These are phyloP conservation scores for Aviceda subcristata DNA, from an alignment of 2,113 vertebrate species.

Conservation along the genomic window DNA sequence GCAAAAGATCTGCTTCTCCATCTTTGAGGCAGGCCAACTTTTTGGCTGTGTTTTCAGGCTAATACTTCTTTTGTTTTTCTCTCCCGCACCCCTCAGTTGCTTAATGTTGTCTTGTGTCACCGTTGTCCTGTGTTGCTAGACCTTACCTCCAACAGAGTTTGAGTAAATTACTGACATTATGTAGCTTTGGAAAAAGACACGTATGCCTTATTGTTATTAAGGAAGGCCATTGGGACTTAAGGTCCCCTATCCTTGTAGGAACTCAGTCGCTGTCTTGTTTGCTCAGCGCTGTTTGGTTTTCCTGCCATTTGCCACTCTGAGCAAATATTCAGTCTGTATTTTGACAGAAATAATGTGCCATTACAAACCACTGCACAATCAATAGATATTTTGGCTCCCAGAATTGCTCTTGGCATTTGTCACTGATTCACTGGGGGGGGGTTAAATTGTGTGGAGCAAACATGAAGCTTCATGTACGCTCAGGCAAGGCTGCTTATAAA, in stretches of 20 bases:
- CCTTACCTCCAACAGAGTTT: background rate
- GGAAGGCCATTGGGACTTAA: background rate
- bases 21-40: background rate
- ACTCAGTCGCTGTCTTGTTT: background rate
- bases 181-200: background rate
- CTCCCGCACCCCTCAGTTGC: background rate
- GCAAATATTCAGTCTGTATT: background rate
- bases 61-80: too few species aligned
- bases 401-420: background rate
- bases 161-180: background rate
- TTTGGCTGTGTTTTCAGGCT: background rate
- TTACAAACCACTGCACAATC: background rate
- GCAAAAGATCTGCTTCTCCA: background rate
- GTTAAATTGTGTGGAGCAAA: background rate
- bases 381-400: background rate
- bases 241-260: background rate
- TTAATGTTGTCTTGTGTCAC: background rate
- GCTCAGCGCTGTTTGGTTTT: background rate
- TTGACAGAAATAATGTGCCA: background rate
- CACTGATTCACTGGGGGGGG: fast-evolving
- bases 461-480: background rate
- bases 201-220: background rate
- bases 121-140: background rate
- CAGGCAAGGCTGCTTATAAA: background rate
- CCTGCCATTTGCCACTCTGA: background rate